Evolutionary conservation across 2,888 invertebrate species (phyloP), one percentile per base, ranked within the genome.

Genomic region (Drosophila kambysellisi): DNA sequence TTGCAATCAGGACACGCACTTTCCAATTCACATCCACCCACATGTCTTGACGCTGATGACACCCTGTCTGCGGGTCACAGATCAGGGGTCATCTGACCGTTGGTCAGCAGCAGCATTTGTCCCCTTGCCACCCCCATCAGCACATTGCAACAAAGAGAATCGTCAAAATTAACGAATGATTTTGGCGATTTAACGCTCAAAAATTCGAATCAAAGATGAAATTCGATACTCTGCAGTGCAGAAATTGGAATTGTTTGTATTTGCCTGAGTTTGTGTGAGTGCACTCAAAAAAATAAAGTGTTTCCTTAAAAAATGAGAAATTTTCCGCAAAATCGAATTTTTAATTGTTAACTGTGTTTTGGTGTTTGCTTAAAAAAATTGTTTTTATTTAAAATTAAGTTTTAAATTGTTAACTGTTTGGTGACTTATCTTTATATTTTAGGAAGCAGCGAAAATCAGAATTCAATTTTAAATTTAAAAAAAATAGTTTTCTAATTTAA

Each of bases 121-220:
- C 79, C 80, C 79, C 87, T 50, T 66, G 70, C 70, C 79, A 81
- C 79, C 89, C 84, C 68, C 70, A 64, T 39, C 48, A 37, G 15
- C 54, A 25, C 30, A 52, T 29, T 29, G 32, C 59, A 46, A 78
- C 83, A 84, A 90, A 82, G 88, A 74, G 74, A 79, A 89, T 72
- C 60, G 78, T 89, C 88, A 89, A 90, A 83, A 89, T 86, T 88
- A 91, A 91, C 81, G 88, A 82, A 89, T 80, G 89, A 88, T 87
- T 84, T 81, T 83, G 86, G 75, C 88, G 83, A 91, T 89, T 88
- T 85, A 88, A 89, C 81, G 91, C 88, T 82, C 76, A 82, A 81
- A 87, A 90, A 75, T 70, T 60, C 73, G 70, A 77, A 79, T 67
- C 54, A 35, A 79, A 89, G 72, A 81, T 86, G 90, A 90, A 88